Evolutionary conservation across 1,140 invertebrate species (phyloP).

Genomic region (Drosophila triauraria): DNA sequence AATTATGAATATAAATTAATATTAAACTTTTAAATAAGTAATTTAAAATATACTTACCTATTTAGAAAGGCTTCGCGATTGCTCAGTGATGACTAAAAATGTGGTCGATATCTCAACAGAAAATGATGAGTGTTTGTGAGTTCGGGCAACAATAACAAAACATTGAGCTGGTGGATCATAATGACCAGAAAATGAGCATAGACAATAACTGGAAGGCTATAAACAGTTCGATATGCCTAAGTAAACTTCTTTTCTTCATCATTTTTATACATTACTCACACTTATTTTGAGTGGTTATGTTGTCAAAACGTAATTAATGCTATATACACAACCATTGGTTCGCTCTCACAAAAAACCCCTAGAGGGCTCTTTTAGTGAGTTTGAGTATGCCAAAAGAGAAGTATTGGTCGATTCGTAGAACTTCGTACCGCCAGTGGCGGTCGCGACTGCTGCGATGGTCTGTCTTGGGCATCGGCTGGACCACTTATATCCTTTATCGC

Average conservation of each 20-base stretch:
- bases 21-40: no score
- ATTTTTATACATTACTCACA: background rate
- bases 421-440: background rate
- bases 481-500: constrained; percentile 3
- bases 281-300: background rate
- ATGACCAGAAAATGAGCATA: background rate
- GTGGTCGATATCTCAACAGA: no score
- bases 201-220: background rate
- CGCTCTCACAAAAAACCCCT: background rate
- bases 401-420: background rate
- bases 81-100: no score
- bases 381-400: constrained; percentile 3
- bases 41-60: no score
- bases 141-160: background rate
- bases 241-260: no score
- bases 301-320: background rate
- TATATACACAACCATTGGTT: background rate
- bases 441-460: background rate
- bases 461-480: background rate
- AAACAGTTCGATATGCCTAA: background rate
- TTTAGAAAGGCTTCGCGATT: no score
- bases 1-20: no score
- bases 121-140: no score
- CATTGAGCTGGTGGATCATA: background rate
- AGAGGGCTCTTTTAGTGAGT: background rate